These are phyloP conservation scores for Phallusia fumigata DNA, from an alignment of 23 tunicate genomes.

Conservation along the genomic window DNA sequence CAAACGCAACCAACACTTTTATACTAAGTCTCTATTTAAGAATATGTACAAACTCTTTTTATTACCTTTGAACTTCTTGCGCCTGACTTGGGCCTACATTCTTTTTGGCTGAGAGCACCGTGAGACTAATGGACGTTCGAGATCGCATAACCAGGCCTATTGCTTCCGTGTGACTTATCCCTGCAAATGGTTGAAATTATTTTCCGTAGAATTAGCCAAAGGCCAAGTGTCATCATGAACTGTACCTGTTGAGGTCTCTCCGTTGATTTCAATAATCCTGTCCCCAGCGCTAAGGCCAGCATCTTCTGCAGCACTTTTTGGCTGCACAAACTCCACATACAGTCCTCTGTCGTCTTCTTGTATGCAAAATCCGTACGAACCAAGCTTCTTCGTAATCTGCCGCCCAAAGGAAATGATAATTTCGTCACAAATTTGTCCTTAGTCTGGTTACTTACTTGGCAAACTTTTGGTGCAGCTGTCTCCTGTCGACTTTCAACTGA, in stretches of 20 bases:
- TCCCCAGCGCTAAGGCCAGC: conserved; percentile 87
- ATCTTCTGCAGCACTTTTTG: conserved; percentile 59
- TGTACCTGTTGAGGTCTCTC: conserved; percentile 47
- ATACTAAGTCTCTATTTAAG: no score
- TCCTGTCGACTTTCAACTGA: conserved; percentile 26
- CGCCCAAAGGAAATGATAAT: neutral
- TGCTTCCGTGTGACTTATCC: conserved; percentile 12
- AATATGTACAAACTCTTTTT: no score
- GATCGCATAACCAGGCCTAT: conserved; percentile 24
- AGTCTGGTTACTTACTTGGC: conserved; percentile 14
- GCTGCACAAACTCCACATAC: conserved; percentile 76
- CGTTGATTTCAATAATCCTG: conserved; percentile 77
- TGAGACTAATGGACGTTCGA: conserved; percentile 11
- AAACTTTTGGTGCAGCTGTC: conserved; percentile 27
- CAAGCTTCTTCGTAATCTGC: conserved; percentile 60
- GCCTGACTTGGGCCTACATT: neutral
- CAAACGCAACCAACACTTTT: no score
- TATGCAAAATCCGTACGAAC: conserved; percentile 87
- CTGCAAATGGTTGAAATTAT: neutral
- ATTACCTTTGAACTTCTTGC: no score
- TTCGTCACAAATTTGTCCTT: neutral
- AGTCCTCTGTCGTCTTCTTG: conserved; percentile 70
- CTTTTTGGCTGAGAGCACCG: conserved; percentile 35
- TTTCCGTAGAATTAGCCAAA: neutral
- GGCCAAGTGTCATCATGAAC: no score